These are phyloP conservation scores for Ploceus nigricollis DNA, from an alignment of 2,113 vertebrate species.

Conservation along the genomic window DNA sequence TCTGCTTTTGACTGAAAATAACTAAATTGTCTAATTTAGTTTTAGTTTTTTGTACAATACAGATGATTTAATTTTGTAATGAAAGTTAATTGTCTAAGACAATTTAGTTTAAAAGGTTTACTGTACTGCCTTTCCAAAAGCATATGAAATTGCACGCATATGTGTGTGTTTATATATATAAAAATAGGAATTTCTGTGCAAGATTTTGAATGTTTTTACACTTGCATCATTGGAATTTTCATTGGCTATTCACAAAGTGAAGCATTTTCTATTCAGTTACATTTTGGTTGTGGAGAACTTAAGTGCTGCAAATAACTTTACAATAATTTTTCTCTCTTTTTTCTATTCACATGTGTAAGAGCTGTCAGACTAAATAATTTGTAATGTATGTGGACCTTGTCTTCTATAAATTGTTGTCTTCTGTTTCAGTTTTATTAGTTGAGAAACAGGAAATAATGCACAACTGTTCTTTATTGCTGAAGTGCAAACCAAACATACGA, in stretches of 20 bases:
- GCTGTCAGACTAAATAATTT: neutral
- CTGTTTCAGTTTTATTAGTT: neutral
- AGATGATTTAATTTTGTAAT: neutral
- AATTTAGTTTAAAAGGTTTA: neutral
- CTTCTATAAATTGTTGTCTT: neutral
- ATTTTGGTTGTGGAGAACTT: neutral
- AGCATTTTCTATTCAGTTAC: neutral
- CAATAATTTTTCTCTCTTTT: neutral
- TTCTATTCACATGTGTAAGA: neutral
- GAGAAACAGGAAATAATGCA: neutral
- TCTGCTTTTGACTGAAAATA: neutral
- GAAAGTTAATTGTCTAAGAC: neutral
- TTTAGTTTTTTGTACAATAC: neutral
- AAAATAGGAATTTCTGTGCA: neutral
- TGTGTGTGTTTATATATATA: neutral
- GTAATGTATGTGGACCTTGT: neutral
- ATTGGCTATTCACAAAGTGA: neutral
- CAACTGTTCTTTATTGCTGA: neutral
- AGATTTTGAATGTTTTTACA: neutral
- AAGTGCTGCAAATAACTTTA: neutral
- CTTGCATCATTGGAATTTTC: neutral
- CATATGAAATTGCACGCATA: accelerated
- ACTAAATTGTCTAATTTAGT: neutral
- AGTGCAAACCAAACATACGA: neutral
- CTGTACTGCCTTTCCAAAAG: neutral